These are phyloP conservation scores for Meteorus cinctellus DNA, from an alignment of 2,888 invertebrate genomes.

Conservation along the genomic window DNA sequence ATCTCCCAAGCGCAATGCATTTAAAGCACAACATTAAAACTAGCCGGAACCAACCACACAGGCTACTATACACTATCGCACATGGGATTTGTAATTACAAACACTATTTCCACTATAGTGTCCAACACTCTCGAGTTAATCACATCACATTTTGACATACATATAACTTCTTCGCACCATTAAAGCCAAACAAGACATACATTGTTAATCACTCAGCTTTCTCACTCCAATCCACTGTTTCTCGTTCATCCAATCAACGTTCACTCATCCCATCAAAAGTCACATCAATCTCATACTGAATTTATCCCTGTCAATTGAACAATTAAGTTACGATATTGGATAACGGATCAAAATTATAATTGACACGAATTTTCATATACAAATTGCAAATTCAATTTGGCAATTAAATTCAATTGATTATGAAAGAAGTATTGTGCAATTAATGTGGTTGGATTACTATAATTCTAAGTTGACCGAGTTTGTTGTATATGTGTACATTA, in stretches of 20 bases:
- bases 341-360: neutral
- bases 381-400: neutral
- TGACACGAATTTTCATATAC: neutral
- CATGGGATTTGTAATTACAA: neutral
- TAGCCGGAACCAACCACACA: neutral
- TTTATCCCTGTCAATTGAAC: neutral
- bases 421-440: neutral
- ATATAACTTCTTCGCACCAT: neutral
- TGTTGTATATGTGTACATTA: no score
- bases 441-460: neutral
- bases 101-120: neutral
- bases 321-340: neutral
- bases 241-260: constrained; percentile 3
- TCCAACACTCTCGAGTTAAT: neutral
- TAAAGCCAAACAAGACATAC: neutral
- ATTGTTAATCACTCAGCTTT: neutral
- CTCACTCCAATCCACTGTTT: neutral
- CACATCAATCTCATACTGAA: neutral
- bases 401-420: neutral
- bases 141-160: neutral
- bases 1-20: constrained; percentile 21
- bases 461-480: neutral
- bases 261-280: neutral
- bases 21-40: constrained; percentile 26
- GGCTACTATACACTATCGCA: neutral